These are phyloP conservation scores for Caenorhabditis drosophilae DNA, from an alignment of 2,888 invertebrate species.

Conservation along the genomic window DNA sequence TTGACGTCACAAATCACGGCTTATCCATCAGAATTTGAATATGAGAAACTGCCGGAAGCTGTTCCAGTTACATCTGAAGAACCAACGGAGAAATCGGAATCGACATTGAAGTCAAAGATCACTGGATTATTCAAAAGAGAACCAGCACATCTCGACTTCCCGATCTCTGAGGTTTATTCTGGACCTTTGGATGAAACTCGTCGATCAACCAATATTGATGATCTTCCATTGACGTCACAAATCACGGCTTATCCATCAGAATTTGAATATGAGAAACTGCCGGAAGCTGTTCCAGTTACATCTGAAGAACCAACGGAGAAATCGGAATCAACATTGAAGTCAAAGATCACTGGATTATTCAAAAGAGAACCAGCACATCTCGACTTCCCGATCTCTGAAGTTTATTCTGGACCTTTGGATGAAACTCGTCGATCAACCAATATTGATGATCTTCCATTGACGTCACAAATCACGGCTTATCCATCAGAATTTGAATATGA, in stretches of 20 bases:
- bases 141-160: not conserved
- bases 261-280: not conserved
- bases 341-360: not conserved
- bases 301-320: not conserved
- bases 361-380: not conserved
- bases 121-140: not conserved
- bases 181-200: not conserved
- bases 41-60: not conserved
- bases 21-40: not conserved
- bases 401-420: not conserved
- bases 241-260: not conserved
- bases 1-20: not conserved
- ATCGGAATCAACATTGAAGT: not conserved
- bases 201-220: not conserved
- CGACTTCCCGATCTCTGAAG: not conserved
- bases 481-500: not conserved
- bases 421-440: not conserved
- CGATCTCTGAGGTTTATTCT: not conserved
- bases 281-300: not conserved
- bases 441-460: not conserved
- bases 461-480: not conserved
- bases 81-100: not conserved
- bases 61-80: not conserved
- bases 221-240: not conserved
- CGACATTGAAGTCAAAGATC: not conserved